These are phyloP conservation scores for Pomatorhinus ruficollis DNA, from an alignment of 2,113 vertebrate species.

Conservation along the genomic window DNA sequence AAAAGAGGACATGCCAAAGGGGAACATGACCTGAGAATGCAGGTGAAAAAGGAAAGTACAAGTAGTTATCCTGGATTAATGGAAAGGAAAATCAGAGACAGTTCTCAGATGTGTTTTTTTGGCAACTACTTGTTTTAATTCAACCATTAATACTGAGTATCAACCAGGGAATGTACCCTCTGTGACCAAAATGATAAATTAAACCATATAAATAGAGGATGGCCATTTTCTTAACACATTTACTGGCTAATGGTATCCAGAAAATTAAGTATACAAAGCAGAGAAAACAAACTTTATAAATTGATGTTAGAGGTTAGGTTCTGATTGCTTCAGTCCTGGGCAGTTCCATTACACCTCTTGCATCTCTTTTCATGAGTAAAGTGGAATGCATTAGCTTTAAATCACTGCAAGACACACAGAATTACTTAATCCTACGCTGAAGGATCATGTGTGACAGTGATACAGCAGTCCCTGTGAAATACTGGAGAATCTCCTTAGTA, in stretches of 20 bases:
- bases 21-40: neutral
- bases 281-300: neutral
- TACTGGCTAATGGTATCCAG: neutral
- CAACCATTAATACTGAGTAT: neutral
- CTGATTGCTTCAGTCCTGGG: neutral
- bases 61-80: neutral
- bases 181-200: neutral
- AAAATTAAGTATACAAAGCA: neutral
- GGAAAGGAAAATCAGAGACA: slow-evolving; percentile 2
- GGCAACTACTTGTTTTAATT: neutral
- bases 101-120: neutral
- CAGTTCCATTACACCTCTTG: neutral
- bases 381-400: neutral
- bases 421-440: neutral
- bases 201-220: neutral
- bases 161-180: neutral
- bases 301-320: neutral
- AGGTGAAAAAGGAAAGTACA: neutral
- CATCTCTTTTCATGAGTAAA: neutral
- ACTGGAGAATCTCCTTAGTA: neutral
- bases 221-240: neutral
- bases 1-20: neutral
- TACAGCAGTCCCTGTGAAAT: neutral
- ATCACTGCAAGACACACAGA: neutral
- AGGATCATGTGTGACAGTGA: neutral